Percentiles rank a stretch among this genome's conserved stretches.
Evolutionary conservation across 2,888 invertebrate genomes (phyloP).

Genomic region (Mythimna impura): DNA sequence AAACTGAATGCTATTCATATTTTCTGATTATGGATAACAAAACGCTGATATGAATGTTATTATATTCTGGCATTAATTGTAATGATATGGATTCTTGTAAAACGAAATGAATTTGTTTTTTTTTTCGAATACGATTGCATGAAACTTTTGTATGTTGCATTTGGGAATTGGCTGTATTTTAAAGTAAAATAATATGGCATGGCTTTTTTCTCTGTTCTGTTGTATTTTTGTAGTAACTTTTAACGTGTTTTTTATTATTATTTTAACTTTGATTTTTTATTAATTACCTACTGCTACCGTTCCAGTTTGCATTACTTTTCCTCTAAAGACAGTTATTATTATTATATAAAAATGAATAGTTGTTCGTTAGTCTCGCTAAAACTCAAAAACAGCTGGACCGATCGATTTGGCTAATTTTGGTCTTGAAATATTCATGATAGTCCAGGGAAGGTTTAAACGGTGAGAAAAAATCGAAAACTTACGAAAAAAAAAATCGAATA

Average conservation of each 20-base stretch:
- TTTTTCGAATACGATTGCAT: neutral
- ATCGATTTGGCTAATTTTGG: too few relatives aligned
- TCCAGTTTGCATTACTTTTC: neutral
- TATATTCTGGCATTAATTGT: slow-evolving; percentile 4
- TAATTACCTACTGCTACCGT: neutral
- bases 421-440: too few relatives aligned
- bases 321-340: too few relatives aligned
- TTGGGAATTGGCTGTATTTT: too few relatives aligned
- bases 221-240: neutral
- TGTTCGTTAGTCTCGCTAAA: too few relatives aligned
- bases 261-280: neutral
- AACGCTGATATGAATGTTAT: slow-evolving; percentile 24
- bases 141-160: too few relatives aligned
- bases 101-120: neutral
- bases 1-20: slow-evolving; percentile 15
- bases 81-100: neutral
- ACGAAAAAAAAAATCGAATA: too few relatives aligned
- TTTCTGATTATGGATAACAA: slow-evolving; percentile 19
- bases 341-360: too few relatives aligned
- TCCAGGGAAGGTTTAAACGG: too few relatives aligned
- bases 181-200: too few relatives aligned
- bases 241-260: neutral
- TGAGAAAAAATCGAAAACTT: too few relatives aligned
- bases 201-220: neutral
- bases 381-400: too few relatives aligned